Percentiles rank a stretch among this genome's conserved stretches.
Conservation (phyloP, 2,888 invertebrate species). For the Chymomyza caudatula region DNA sequence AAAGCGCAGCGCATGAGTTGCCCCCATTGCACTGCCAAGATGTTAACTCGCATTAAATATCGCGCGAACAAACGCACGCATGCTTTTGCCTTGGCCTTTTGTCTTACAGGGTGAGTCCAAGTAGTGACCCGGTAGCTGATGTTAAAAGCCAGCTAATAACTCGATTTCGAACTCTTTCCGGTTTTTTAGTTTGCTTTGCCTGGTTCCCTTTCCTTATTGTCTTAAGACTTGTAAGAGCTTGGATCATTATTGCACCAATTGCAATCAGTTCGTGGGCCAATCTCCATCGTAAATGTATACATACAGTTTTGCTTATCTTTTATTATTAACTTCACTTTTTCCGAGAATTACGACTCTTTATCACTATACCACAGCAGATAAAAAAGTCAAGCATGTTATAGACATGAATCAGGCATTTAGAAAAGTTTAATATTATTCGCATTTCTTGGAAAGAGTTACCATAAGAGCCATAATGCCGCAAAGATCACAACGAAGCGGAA, state of each 20-base stretch:
- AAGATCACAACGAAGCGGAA: too few relatives aligned
- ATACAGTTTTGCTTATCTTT: background rate
- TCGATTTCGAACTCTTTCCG: background rate
- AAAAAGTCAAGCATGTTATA: too few relatives aligned
- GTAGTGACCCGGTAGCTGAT: background rate
- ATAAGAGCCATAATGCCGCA: too few relatives aligned
- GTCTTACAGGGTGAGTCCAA: conserved; percentile 43
- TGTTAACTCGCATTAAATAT: conserved; percentile 40
- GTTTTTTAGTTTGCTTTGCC: conserved; percentile 33
- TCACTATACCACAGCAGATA: too few relatives aligned
- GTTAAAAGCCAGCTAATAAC: background rate
- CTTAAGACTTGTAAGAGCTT: conserved; percentile 45
- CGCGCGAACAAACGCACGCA: conserved; percentile 45
- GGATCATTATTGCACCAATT: conserved; percentile 51
- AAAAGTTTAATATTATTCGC: too few relatives aligned
- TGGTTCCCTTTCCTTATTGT: conserved; percentile 53
- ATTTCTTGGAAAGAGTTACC: too few relatives aligned
- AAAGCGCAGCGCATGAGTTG: conserved; percentile 40
- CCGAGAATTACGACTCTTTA: background rate
- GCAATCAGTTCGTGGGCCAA: conserved; percentile 52
- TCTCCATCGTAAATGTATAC: conserved; percentile 6
- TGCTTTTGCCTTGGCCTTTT: conserved; percentile 45
- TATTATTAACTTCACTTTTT: background rate
- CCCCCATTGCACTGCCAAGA: conserved; percentile 39
- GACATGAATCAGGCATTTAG: too few relatives aligned